A percentile compares a stretch with the other conserved stretches of the same genome.
phyloP scores from a whole-genome alignment of 2,797 vertebrate species.

The Siniperca obscura region DNA sequence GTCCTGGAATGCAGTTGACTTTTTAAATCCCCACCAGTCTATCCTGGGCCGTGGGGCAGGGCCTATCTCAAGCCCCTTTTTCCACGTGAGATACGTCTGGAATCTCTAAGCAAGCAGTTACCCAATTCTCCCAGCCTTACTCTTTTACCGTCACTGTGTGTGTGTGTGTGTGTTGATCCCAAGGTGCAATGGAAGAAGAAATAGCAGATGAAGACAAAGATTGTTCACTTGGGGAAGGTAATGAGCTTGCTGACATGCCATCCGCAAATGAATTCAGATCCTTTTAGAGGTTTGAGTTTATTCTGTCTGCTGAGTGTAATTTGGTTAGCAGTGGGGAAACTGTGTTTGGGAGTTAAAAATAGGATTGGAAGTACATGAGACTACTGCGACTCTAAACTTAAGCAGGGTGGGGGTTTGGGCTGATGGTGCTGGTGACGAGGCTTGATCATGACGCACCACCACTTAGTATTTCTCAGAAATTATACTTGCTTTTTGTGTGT shows the following conservation, averaged over 20 bases:
- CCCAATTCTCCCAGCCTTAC: constrained; percentile 32
- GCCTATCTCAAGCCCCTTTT: constrained; percentile 80
- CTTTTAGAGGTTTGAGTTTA: constrained; percentile 47
- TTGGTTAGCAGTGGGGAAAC: constrained; percentile 69
- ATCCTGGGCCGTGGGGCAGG: constrained; percentile 80
- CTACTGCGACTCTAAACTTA: constrained; percentile 62
- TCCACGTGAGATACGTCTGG: constrained; percentile 79
- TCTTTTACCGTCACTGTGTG: constrained; percentile 33
- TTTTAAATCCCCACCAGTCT: constrained; percentile 83
- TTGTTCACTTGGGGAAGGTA: constrained; percentile 78
- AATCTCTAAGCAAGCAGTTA: constrained; percentile 78
- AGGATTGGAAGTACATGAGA: constrained; percentile 76
- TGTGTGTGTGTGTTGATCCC: constrained; percentile 36
- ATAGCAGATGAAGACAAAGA: constrained; percentile 74
- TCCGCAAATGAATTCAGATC: constrained; percentile 44
- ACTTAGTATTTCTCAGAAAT: constrained; percentile 15
- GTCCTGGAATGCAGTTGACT: constrained; percentile 84
- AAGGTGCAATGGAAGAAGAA: constrained; percentile 72
- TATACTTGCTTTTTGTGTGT: background rate
- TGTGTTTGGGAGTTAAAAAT: constrained; percentile 82
- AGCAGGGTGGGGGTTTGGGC: constrained; percentile 51
- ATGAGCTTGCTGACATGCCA: constrained; percentile 65
- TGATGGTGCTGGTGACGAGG: constrained; percentile 33
- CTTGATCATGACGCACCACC: constrained; percentile 37
- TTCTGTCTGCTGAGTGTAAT: constrained; percentile 65